phyloP scores from a whole-genome alignment of 2,113 vertebrate genomes.

The Cyphomyrus plagiostoma region DNA sequence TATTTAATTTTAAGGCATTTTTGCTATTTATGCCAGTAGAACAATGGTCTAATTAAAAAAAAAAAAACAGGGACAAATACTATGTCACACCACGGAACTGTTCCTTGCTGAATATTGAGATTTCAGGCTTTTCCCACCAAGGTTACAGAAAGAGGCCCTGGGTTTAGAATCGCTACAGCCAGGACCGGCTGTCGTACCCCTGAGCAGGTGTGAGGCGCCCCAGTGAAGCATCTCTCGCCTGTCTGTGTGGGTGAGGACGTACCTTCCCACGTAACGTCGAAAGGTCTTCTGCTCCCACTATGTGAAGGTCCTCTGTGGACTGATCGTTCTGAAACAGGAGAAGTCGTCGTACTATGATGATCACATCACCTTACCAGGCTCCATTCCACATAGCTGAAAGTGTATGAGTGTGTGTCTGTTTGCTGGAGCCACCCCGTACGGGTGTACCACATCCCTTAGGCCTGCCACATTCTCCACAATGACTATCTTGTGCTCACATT shows the following conservation, averaged over 20 bases:
- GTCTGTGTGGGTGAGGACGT: neutral
- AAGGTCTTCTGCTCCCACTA: slow-evolving; percentile 66
- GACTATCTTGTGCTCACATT: neutral
- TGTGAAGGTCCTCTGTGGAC: slow-evolving; percentile 63
- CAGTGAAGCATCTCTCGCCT: neutral
- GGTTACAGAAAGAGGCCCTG: neutral
- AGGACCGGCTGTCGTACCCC: neutral
- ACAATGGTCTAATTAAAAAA: neutral
- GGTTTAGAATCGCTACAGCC: neutral
- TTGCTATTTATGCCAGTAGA: neutral
- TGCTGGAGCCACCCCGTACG: neutral
- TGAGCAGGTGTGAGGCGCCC: neutral
- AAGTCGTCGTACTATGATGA: neutral
- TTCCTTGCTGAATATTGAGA: neutral
- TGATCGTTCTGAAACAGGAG: slow-evolving; percentile 57
- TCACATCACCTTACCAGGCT: neutral
- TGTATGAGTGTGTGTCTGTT: neutral
- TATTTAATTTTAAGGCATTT: neutral
- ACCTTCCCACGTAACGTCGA: slow-evolving; percentile 69
- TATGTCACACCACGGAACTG: neutral
- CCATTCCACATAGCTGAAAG: neutral
- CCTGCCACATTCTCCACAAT: neutral
- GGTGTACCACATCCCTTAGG: neutral
- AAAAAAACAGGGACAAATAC: neutral
- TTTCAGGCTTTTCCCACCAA: neutral